Evolutionary conservation across 2,113 vertebrate genomes (phyloP).

Genomic region (Vidua chalybeata): DNA sequence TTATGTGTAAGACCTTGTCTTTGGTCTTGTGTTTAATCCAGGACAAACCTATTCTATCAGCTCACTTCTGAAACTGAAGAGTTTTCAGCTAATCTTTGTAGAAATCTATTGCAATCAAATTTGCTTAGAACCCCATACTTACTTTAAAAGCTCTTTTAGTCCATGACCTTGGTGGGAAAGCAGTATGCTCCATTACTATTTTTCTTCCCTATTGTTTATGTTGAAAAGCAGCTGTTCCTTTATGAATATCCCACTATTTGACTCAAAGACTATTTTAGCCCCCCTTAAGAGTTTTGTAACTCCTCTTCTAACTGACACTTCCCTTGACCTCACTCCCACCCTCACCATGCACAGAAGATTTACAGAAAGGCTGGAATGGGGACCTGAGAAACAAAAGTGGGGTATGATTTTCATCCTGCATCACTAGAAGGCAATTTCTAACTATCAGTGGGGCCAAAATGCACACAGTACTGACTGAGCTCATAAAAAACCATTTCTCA

Average conservation of each 20-base stretch:
- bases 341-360: not conserved
- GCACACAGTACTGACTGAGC: not conserved
- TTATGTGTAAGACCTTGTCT: not conserved
- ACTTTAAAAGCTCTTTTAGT: conserved; percentile 40
- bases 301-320: not conserved
- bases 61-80: not conserved
- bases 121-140: not conserved
- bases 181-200: not conserved
- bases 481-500: not conserved
- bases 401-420: not conserved
- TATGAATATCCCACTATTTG: conserved; percentile 4
- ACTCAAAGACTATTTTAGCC: conserved; percentile 13
- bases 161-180: conserved; percentile 20
- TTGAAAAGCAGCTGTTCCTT: conserved; percentile 41
- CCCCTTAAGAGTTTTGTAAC: conserved; percentile 19
- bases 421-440: not conserved
- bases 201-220: not conserved
- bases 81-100: not conserved
- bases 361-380: not conserved
- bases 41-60: not conserved
- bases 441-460: not conserved
- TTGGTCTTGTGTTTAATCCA: not conserved
- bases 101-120: not conserved
- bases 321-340: conserved; percentile 35
- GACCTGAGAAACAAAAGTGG: not conserved